These are phyloP conservation scores for Drosophila funebris DNA, from an alignment of 1,140 invertebrate species.

Conservation along the genomic window DNA sequence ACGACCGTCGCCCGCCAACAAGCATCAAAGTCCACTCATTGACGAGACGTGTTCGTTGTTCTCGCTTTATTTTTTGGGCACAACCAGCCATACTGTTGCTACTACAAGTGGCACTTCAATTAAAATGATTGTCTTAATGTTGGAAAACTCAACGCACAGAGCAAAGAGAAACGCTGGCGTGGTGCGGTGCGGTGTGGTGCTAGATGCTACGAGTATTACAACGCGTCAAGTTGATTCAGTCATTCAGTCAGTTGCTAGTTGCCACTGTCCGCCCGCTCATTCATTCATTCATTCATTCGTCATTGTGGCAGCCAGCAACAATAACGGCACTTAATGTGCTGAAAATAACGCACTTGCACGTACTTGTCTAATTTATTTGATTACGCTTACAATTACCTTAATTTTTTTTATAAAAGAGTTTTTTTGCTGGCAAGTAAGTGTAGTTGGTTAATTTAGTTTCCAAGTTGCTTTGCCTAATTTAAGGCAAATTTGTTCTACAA, in stretches of 20 bases:
- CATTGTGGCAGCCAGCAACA: constrained; percentile 31
- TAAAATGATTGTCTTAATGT: constrained; percentile 80
- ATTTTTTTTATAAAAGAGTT: neutral
- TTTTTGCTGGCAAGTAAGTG: neutral
- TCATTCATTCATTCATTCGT: constrained; percentile 35
- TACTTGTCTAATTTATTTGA: constrained; percentile 78
- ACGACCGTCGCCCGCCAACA: neutral
- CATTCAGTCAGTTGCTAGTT: constrained; percentile 45
- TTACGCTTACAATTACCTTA: constrained; percentile 63
- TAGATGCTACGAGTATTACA: constrained; percentile 45
- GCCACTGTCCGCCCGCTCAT: constrained; percentile 7
- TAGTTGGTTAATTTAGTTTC: neutral
- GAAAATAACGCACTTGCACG: constrained; percentile 78
- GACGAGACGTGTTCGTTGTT: constrained; percentile 27
- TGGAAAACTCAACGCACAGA: constrained; percentile 17
- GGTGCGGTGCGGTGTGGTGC: constrained; percentile 14
- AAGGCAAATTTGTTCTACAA: too few species aligned
- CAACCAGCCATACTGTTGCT: constrained; percentile 5
- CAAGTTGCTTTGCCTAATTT: constrained; percentile 6
- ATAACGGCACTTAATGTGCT: constrained; percentile 68
- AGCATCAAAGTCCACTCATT: constrained; percentile 13
- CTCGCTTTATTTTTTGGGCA: constrained; percentile 41
- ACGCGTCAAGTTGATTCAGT: constrained; percentile 61
- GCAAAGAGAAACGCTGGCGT: too few species aligned
- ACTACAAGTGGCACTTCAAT: constrained; percentile 72